Conservation (phyloP, 2,797 vertebrate species). For the Botia almorhae region DNA sequence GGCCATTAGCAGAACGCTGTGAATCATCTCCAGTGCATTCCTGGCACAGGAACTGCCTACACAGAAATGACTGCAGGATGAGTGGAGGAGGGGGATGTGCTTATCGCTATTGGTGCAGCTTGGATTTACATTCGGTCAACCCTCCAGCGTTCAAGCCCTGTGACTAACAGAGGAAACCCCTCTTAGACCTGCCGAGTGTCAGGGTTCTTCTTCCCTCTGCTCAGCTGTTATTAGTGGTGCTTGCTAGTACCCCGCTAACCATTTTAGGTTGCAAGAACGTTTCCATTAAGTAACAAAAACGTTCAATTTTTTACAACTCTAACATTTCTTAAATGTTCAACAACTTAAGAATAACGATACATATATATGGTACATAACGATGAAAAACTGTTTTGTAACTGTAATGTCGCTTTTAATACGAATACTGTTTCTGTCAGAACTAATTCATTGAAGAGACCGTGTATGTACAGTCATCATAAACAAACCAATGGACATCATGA, state of each 20-base stretch:
- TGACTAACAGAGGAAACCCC: constrained; percentile 35
- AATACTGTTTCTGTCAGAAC: not conserved
- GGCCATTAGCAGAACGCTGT: constrained; percentile 69
- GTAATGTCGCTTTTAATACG: not conserved
- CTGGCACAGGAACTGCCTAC: constrained; percentile 64
- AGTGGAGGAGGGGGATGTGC: constrained; percentile 1
- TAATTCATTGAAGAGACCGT: not conserved
- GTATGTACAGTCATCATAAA: not conserved
- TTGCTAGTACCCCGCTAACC: not conserved
- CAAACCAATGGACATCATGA: not conserved
- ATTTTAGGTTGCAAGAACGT: too few relatives aligned
- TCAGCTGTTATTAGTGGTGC: not conserved
- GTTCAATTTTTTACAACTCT: too few relatives aligned
- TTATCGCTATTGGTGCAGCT: constrained; percentile 46
- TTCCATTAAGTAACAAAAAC: too few relatives aligned
- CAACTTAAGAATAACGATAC: too few relatives aligned
- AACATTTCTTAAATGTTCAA: too few relatives aligned
- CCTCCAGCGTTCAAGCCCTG: constrained; percentile 32
- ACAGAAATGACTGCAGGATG: constrained; percentile 44
- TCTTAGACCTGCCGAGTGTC: constrained; percentile 11
- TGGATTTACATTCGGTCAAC: not conserved
- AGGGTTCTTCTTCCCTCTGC: not conserved
- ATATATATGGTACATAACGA: too few relatives aligned
- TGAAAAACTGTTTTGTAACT: too few relatives aligned
- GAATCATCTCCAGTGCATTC: constrained; percentile 71